Conservation (phyloP, 2,113 vertebrate species). For the Pogona vitticeps region DNA sequence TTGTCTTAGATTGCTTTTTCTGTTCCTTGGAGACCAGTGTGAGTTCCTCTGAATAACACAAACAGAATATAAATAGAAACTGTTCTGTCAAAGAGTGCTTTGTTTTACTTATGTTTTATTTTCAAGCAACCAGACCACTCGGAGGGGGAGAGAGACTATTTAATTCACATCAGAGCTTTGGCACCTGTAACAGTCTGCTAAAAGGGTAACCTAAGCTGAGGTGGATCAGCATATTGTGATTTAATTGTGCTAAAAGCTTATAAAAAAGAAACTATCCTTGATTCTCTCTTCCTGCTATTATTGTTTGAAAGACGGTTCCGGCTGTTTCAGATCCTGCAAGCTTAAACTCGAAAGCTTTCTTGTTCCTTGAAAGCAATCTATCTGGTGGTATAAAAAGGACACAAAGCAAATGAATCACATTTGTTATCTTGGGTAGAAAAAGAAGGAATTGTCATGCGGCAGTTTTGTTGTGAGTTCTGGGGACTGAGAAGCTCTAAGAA, state of each 20-base stretch:
- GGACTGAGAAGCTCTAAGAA: not conserved
- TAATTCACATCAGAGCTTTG: slow-evolving; percentile 34
- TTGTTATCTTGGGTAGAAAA: not conserved
- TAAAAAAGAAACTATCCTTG: not conserved
- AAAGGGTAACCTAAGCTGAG: slow-evolving; percentile 18
- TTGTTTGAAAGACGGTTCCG: not conserved
- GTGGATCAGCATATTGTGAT: slow-evolving; percentile 30
- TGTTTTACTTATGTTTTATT: slow-evolving; percentile 27
- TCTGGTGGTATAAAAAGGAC: slow-evolving; percentile 5
- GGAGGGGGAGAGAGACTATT: slow-evolving; percentile 11
- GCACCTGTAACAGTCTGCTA: slow-evolving; percentile 23
- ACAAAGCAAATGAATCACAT: slow-evolving; percentile 20
- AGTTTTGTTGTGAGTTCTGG: not conserved
- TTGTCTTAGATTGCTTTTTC: slow-evolving; percentile 24
- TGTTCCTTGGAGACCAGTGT: slow-evolving; percentile 1
- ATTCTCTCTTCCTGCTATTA: not conserved
- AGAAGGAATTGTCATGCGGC: too few relatives aligned
- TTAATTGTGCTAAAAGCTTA: not conserved
- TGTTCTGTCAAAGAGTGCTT: not conserved
- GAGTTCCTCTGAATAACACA: slow-evolving; percentile 7
- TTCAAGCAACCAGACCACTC: not conserved
- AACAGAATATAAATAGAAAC: slow-evolving; percentile 40
- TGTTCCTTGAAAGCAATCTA: slow-evolving; percentile 4
- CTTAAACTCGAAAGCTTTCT: not conserved
- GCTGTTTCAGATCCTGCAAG: not conserved